Conservation (phyloP, 2,797 vertebrate genomes). For the Syndactyla subalaris region DNA sequence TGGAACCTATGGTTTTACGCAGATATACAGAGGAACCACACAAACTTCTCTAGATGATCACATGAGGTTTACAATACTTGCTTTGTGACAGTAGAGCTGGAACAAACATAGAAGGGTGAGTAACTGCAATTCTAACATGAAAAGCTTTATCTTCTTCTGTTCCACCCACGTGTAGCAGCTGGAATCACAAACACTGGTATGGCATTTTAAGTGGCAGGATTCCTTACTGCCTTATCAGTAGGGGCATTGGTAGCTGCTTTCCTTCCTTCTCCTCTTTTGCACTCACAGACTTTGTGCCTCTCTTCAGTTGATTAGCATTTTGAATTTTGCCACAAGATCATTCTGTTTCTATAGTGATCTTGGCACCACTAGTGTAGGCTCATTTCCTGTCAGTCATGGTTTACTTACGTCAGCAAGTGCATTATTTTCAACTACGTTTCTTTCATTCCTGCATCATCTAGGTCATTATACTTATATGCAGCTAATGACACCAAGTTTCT, state of each 20-base stretch:
- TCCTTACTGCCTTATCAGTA: background rate
- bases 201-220: background rate
- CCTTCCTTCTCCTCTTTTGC: background rate
- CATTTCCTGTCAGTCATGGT: conserved; percentile 33
- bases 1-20: background rate
- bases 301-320: conserved; percentile 13
- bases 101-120: conserved; percentile 11
- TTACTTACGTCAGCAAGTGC: background rate
- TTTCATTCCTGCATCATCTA: conserved; percentile 47
- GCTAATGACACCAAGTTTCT: conserved; percentile 27
- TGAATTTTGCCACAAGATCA: conserved; percentile 41
- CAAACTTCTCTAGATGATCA: background rate
- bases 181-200: background rate
- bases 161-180: background rate
- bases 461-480: conserved; percentile 33
- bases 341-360: conserved; percentile 58
- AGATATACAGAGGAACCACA: background rate
- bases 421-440: conserved; percentile 25
- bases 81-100: conserved; percentile 31
- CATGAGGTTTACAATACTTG: background rate
- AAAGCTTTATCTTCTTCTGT: background rate
- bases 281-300: background rate
- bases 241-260: background rate
- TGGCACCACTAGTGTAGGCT: background rate
- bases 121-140: background rate